Evolutionary conservation across 2,797 vertebrate genomes (phyloP).

Genomic region (Poecilia gillii): DNA sequence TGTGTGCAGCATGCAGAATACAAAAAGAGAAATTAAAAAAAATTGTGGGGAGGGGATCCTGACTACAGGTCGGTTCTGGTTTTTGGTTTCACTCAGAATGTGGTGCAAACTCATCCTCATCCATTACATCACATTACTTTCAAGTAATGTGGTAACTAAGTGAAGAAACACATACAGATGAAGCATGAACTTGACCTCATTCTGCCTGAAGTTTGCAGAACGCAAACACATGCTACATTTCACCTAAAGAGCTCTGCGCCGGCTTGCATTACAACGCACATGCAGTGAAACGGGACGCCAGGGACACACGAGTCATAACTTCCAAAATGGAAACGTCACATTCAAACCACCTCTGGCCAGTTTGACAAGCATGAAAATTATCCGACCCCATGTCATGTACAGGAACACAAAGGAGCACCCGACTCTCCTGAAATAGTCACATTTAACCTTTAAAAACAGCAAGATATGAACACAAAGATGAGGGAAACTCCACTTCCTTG

Average conservation of each 20-base stretch:
- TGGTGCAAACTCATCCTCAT: background rate
- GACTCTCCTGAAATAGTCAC: background rate
- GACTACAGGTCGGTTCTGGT: background rate
- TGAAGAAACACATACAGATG: background rate
- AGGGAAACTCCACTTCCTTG: conserved; percentile 25
- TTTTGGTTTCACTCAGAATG: background rate
- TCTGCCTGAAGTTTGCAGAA: conserved; percentile 7
- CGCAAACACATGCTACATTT: background rate
- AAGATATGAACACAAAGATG: background rate
- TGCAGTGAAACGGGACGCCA: conserved; percentile 9
- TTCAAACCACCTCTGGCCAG: background rate
- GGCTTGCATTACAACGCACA: conserved; percentile 16
- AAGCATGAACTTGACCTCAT: background rate
- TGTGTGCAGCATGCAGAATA: background rate
- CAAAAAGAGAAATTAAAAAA: background rate
- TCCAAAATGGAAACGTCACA: conserved; percentile 5
- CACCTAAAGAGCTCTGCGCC: background rate
- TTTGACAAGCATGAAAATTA: conserved; percentile 17
- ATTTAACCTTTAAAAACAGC: too few relatives aligned
- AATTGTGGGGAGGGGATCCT: background rate
- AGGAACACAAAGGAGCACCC: background rate
- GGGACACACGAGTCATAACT: background rate
- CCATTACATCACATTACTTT: background rate
- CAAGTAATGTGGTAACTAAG: background rate
- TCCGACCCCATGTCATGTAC: background rate